Percentiles rank a stretch among this genome's conserved stretches.
Evolutionary conservation across 2,113 vertebrate species (phyloP).

Genomic region (Podiceps cristatus): DNA sequence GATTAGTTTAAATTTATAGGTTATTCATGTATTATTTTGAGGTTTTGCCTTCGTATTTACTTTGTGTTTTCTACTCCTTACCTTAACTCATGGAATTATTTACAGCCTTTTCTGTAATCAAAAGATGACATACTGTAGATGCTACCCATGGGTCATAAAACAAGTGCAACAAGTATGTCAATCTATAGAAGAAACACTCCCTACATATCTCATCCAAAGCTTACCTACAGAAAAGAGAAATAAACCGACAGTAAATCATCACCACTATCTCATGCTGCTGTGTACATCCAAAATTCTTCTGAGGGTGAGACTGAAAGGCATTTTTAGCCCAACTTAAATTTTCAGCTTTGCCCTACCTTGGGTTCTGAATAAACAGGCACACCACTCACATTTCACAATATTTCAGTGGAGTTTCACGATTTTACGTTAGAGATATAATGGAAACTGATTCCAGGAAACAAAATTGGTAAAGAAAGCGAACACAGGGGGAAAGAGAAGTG

Average conservation of each 20-base stretch:
- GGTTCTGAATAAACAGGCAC: background rate
- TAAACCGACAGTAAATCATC: background rate
- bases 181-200: background rate
- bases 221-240: background rate
- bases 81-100: background rate
- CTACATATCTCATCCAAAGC: background rate
- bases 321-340: too few species aligned
- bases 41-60: fast-evolving
- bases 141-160: background rate
- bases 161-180: background rate
- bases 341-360: too few species aligned
- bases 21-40: background rate
- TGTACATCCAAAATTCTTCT: fast-evolving
- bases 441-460: background rate
- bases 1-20: background rate
- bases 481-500: background rate
- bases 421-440: fast-evolving
- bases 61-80: background rate
- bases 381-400: fast-evolving
- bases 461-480: background rate
- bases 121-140: background rate
- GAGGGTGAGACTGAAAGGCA: background rate
- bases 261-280: background rate
- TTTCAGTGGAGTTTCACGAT: background rate
- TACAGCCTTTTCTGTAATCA: background rate